A percentile compares a stretch with the other conserved stretches of the same genome.
Conservation (phyloP, 1,140 invertebrate species). For the Anastrepha ludens region DNA sequence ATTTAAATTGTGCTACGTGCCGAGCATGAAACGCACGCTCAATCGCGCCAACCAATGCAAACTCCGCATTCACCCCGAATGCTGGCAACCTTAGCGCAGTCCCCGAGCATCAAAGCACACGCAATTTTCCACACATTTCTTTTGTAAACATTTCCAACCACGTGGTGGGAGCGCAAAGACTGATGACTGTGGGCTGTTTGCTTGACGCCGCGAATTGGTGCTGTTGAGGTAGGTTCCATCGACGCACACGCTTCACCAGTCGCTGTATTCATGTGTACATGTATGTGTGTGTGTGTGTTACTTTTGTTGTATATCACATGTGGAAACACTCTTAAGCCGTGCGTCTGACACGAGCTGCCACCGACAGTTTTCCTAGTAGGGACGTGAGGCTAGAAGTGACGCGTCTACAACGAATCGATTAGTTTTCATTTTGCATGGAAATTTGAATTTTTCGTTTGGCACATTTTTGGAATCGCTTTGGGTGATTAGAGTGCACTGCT, state of each 20-base stretch:
- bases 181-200: background rate
- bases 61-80: background rate
- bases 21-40: conserved; percentile 1
- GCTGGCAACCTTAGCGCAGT: background rate
- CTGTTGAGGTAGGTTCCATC: background rate
- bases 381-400: background rate
- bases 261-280: background rate
- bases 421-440: conserved; percentile 13
- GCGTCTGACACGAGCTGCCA: background rate
- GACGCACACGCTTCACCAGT: background rate
- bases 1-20: conserved; percentile 34
- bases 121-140: conserved; percentile 25
- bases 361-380: background rate
- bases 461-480: background rate
- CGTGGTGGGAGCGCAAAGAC: background rate
- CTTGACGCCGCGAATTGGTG: background rate
- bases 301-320: background rate
- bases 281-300: background rate
- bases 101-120: background rate
- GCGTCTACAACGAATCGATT: background rate
- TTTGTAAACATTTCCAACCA: conserved; percentile 8
- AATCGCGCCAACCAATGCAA: background rate
- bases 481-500: background rate
- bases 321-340: background rate
- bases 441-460: conserved; percentile 6